Base-by-base conservation (phyloP, 2,888 invertebrate species). In the Andrena bicolor region DNA sequence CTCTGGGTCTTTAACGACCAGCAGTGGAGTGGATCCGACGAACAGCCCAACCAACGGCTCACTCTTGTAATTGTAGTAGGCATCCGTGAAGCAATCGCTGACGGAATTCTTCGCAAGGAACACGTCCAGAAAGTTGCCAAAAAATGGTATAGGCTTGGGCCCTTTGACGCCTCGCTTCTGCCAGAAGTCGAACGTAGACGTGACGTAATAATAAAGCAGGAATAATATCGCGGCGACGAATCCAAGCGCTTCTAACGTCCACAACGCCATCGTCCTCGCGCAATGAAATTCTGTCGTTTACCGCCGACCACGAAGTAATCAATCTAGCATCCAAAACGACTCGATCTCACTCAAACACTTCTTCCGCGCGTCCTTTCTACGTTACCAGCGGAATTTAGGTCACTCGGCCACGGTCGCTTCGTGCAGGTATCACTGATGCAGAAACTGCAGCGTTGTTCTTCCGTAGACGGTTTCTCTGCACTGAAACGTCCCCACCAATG, bases 131-230 rank as follows among this genome's bases (percentile, higher is more conserved):
- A 94, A 91, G 76, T 93, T 94, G 0, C 95, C 95, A 69, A 95
- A 92, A 5, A 94, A 82, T 0, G 93, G 92, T 1, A 89, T 20
- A 0, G 95, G 95, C 74, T 91, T 89, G 1, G 94, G 92, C 35
- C 92, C 94, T 1, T 90, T 89, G 0, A 95, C 91, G 6, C 92
- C 92, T 23, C 91, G 91, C 2, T 88, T 90, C 79, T 92, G 92
- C 95, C 95, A 95, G 82, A 94, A 94, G 61, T 92, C 90, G 77
- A 92, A 94, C 16, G 92, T 92, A 63, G 91, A 88, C 4, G 91
- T 91, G 8, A 91, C 84, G 82, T 93, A 94, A 60, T 91, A 90
- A 86, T 94, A 94, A 13, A 84, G 32, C 23, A 78, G 63, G 0
- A 56, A n/a, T 0, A 77, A 58, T 26, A 74, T 20, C 5, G 48